Conservation (phyloP, 1,140 invertebrate species). For the Amyelois transitella region DNA sequence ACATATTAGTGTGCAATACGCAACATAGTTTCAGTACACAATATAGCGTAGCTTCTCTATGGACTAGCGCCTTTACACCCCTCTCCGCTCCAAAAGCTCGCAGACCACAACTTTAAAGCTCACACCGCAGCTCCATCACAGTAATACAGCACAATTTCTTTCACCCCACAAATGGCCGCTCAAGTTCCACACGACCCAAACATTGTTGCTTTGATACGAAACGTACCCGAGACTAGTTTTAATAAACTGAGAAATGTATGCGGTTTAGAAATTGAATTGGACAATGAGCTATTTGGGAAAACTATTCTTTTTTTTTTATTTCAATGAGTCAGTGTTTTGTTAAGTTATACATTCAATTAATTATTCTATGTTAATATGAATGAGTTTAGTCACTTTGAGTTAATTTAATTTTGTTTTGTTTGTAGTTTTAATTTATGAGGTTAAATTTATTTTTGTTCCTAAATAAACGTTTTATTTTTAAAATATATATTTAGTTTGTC, state of each 20-base stretch:
- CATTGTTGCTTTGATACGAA: slow-evolving; percentile 42
- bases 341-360: background rate
- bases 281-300: background rate
- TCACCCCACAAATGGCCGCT: slow-evolving; percentile 44
- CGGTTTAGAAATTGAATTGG: background rate
- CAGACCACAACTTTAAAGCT: slow-evolving; percentile 33
- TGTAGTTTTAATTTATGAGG: too few relatives aligned
- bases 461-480: too few relatives aligned
- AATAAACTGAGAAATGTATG: background rate
- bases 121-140: slow-evolving; percentile 41
- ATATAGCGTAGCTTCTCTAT: background rate
- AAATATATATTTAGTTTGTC: too few relatives aligned
- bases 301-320: too few relatives aligned
- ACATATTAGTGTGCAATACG: too few relatives aligned
- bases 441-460: too few relatives aligned
- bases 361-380: background rate
- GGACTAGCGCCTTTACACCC: background rate
- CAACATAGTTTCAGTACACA: too few relatives aligned
- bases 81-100: slow-evolving; percentile 11
- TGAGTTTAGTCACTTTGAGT: too few relatives aligned
- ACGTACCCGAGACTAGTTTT: background rate
- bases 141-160: slow-evolving; percentile 47
- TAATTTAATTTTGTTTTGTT: too few relatives aligned
- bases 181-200: slow-evolving; percentile 39
- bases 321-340: too few relatives aligned